Evolutionary conservation across 1,140 invertebrate species (phyloP).

Genomic region (Drosophila bifasciata): DNA sequence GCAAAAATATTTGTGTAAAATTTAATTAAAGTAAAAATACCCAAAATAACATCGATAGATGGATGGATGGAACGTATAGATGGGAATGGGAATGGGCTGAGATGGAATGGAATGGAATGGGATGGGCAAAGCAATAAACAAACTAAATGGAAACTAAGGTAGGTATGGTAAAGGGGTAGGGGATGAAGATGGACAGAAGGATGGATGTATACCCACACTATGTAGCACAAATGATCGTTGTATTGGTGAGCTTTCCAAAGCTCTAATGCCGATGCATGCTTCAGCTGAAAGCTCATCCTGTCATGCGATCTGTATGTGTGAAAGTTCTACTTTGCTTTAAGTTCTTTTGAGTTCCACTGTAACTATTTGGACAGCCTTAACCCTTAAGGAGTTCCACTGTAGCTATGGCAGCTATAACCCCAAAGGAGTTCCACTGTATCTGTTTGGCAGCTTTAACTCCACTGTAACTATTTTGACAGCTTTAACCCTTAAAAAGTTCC

Average conservation of each 20-base stretch:
- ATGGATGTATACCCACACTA: too few species aligned
- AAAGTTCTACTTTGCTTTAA: too few species aligned
- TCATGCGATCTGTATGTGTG: slow-evolving; percentile 8
- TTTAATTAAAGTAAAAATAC: slow-evolving; percentile 75
- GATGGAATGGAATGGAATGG: slow-evolving; percentile 5
- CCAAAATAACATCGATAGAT: slow-evolving; percentile 54
- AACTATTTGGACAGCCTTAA: too few species aligned
- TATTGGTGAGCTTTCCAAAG: slow-evolving; percentile 9
- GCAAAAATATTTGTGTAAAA: slow-evolving; percentile 74
- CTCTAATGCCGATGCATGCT: too few species aligned
- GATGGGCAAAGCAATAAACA: slow-evolving; percentile 28
- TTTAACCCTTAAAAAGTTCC: too few species aligned
- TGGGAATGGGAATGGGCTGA: too few species aligned
- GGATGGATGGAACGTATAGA: neutral
- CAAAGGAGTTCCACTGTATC: too few species aligned
- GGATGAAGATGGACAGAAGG: neutral
- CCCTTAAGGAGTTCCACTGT: too few species aligned
- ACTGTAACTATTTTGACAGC: too few species aligned
- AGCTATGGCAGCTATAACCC: too few species aligned
- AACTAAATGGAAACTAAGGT: slow-evolving; percentile 39
- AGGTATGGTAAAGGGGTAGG: too few species aligned
- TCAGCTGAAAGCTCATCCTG: neutral
- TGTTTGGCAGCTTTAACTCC: too few species aligned
- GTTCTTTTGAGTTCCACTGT: slow-evolving; percentile 3
- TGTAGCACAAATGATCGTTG: neutral